These are phyloP conservation scores for Eretmocerus hayati DNA, from an alignment of 2,888 invertebrate genomes.

Conservation along the genomic window DNA sequence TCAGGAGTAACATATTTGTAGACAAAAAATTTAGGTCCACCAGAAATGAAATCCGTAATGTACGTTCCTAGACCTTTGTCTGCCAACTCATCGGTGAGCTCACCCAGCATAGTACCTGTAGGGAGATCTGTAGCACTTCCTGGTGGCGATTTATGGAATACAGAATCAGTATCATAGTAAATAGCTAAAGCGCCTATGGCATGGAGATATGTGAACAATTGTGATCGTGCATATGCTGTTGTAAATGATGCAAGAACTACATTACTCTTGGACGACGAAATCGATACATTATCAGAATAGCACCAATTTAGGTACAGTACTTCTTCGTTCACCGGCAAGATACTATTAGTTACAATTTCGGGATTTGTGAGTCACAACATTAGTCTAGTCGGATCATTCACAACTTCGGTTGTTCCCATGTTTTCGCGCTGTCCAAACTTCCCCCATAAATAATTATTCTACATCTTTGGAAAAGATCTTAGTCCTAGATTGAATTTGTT, in stretches of 20 bases:
- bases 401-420: no score
- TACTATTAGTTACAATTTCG: no score
- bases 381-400: no score
- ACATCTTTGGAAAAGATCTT: neutral
- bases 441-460: neutral
- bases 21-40: neutral
- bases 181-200: conserved; percentile 23
- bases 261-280: neutral
- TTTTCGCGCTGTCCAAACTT: no score
- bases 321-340: neutral
- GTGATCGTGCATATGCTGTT: conserved; percentile 14
- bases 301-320: neutral
- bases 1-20: neutral
- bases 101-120: neutral
- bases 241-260: conserved; percentile 10
- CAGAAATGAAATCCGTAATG: neutral
- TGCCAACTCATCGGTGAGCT: neutral
- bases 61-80: neutral
- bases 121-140: neutral
- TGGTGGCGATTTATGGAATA: conserved; percentile 1
- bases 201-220: conserved; percentile 35
- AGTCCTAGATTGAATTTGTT: neutral
- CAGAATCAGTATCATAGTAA: conserved; percentile 15
- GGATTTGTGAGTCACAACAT: no score
- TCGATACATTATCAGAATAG: conserved; percentile 2